A percentile compares a stretch with the other conserved stretches of the same genome.
Evolutionary conservation across 2,113 vertebrate genomes (phyloP).

Genomic region (Oplegnathus fasciatus): DNA sequence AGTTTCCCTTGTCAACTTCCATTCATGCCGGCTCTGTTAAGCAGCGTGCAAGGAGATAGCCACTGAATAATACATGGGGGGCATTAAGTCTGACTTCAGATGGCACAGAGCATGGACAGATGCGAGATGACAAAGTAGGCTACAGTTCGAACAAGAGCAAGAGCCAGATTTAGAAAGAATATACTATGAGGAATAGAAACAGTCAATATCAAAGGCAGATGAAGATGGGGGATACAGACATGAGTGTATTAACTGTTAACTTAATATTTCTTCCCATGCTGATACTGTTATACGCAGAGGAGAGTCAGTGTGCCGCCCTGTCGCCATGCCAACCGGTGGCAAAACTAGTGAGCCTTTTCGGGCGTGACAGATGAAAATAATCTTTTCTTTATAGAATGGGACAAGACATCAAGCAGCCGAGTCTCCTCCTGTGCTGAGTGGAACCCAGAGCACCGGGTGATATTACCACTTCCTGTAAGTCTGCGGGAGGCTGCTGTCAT

Average conservation of each 20-base stretch:
- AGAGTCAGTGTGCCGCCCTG: conserved; percentile 44
- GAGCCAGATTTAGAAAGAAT: conserved; percentile 45
- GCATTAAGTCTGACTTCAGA: conserved; percentile 63
- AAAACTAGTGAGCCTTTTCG: conserved; percentile 42
- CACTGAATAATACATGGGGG: conserved; percentile 76
- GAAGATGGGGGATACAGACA: conserved; percentile 32
- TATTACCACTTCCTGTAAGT: conserved; percentile 71
- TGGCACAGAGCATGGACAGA: conserved; percentile 51
- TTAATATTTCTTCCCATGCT: conserved; percentile 44
- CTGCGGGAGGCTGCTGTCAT: conserved; percentile 61
- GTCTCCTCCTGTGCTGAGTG: conserved; percentile 64
- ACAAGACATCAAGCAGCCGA: conserved; percentile 61
- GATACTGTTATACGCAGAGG: conserved; percentile 19
- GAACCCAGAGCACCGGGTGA: conserved; percentile 58
- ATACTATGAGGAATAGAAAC: conserved; percentile 11
- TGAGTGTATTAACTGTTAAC: conserved; percentile 29
- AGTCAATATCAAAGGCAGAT: conserved; percentile 13
- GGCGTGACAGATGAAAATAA: conserved; percentile 68
- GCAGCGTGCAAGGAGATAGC: conserved; percentile 64
- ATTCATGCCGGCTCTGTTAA: conserved; percentile 60
- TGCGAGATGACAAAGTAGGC: conserved; percentile 61
- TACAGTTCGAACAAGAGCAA: conserved; percentile 22
- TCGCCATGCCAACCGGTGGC: conserved; percentile 71
- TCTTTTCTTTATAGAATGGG: conserved; percentile 60
- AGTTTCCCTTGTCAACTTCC: conserved; percentile 68